phyloP scores from a whole-genome alignment of 1,140 invertebrate genomes.

The honey bee (Apis mellifera) region Amel_HAv3.1 CM009936.2:4825001-4825500 shows the following conservation, averaged over 20 bases:
- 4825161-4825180: not conserved
- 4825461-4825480: not conserved
- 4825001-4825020: conserved; percentile 97
- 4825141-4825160: conserved; percentile 91
- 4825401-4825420: not conserved
- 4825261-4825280: not conserved
- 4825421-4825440: not conserved
- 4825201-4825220: not conserved
- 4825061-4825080: conserved; percentile 94
- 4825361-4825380: not conserved
- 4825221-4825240: not conserved
- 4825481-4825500: not conserved
- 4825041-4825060: conserved; percentile 92
- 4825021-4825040: conserved; percentile 95
- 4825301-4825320: not conserved
- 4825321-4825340: too few relatives aligned
- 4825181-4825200: not conserved
- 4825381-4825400: not conserved
- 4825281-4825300: not conserved
- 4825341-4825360: too few relatives aligned
- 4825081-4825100: conserved; percentile 92
- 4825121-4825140: conserved; percentile 97
- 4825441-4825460: not conserved
- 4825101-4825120: conserved; percentile 96
- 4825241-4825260: not conserved